phyloP scores from a whole-genome alignment of 1,140 invertebrate genomes.

The Dendroctonus ponderosae region DNA sequence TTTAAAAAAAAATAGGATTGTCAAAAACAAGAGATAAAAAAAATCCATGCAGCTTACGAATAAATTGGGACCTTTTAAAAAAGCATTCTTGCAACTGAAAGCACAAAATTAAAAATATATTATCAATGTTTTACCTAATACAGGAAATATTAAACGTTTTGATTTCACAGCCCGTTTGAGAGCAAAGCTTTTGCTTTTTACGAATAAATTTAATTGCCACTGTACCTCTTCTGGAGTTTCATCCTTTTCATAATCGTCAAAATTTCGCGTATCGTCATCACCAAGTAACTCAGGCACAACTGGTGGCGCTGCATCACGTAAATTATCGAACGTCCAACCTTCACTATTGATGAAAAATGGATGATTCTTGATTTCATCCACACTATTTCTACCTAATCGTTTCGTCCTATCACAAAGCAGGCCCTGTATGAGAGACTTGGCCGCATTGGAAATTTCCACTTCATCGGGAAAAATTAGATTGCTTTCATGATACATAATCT shows the following conservation, averaged over 20 bases:
- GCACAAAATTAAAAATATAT: too few species aligned
- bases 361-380: constrained; percentile 94
- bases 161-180: too few species aligned
- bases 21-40: too few species aligned
- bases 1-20: too few species aligned
- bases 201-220: background rate
- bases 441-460: constrained; percentile 85
- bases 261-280: constrained; percentile 98
- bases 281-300: constrained; percentile 92
- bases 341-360: constrained; percentile 91
- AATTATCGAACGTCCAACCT: constrained; percentile 96
- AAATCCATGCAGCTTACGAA: too few species aligned
- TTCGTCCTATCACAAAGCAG: constrained; percentile 91
- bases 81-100: too few species aligned
- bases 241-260: constrained; percentile 95
- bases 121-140: too few species aligned
- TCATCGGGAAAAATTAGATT: constrained; percentile 94
- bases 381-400: constrained; percentile 88
- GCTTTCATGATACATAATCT: constrained; percentile 99
- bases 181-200: too few species aligned
- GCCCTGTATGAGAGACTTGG: constrained; percentile 91
- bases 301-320: constrained; percentile 90
- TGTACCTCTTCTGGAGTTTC: constrained; percentile 74
- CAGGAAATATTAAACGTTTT: too few species aligned
- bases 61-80: too few species aligned